A percentile compares a stretch with the other conserved stretches of the same genome.
Evolutionary conservation across 2,113 vertebrate genomes (phyloP).

Genomic region (Labrus mixtus): DNA sequence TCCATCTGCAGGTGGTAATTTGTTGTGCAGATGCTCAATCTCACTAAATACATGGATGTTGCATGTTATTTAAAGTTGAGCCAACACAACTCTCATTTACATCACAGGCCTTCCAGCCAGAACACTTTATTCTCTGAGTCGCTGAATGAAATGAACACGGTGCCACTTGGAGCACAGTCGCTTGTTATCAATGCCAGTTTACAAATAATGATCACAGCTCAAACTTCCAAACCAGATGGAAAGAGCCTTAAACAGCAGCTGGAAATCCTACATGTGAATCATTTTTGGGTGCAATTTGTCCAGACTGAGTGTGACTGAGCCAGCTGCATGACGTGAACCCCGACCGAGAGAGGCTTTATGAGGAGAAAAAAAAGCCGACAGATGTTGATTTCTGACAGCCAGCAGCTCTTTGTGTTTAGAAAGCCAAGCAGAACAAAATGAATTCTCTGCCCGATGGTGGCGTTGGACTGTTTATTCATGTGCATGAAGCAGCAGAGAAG

Average conservation of each 20-base stretch:
- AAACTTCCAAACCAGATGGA: conserved; percentile 16
- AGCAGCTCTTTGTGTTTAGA: conserved; percentile 10
- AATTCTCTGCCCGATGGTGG: not conserved
- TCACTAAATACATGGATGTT: not conserved
- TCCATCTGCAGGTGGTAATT: conserved; percentile 23
- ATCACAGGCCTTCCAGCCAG: conserved; percentile 2
- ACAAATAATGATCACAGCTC: conserved; percentile 6
- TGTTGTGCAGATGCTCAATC: conserved; percentile 15
- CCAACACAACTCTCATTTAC: conserved; percentile 16
- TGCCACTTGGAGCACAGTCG: not conserved
- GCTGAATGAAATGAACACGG: conserved; percentile 29
- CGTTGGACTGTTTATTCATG: conserved; percentile 23
- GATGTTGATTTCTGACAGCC: conserved; percentile 17
- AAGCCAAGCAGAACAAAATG: conserved; percentile 9
- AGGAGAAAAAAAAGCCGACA: conserved; percentile 7
- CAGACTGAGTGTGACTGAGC: not conserved
- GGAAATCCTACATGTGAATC: not conserved
- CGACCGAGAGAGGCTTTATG: not conserved
- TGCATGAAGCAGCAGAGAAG: conserved; percentile 27
- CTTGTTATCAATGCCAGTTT: conserved; percentile 5
- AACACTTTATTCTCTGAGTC: conserved; percentile 4
- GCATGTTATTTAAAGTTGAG: conserved; percentile 14
- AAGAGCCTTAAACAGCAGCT: not conserved
- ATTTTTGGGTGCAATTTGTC: not conserved
- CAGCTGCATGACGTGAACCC: not conserved